phyloP scores from a whole-genome alignment of 2,113 vertebrate genomes.

The Ploceus nigricollis region DNA sequence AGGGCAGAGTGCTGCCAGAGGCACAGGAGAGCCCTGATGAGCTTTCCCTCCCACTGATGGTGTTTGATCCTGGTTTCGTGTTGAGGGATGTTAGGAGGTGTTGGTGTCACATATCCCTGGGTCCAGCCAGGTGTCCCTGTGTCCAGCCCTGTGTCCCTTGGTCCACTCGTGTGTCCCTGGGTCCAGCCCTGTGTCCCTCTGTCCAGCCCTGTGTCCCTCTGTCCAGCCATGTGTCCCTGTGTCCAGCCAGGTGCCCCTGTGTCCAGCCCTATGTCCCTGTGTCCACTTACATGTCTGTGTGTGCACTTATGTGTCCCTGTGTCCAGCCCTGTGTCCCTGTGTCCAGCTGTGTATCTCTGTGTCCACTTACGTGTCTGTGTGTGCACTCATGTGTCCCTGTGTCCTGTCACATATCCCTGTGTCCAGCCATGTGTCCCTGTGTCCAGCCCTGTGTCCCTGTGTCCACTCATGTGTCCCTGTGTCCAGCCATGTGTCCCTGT shows the following conservation, averaged over 20 bases:
- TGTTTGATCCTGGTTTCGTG: rapidly evolving
- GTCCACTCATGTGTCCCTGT: not conserved
- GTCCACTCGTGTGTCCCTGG: not conserved
- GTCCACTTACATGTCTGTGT: not conserved
- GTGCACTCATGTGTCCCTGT: not conserved
- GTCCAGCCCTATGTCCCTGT: rapidly evolving
- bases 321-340: not conserved
- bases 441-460: rapidly evolving
- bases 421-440: not conserved
- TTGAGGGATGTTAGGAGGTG: rapidly evolving
- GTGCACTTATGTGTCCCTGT: not conserved
- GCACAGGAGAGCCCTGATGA: not conserved
- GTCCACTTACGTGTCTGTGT: no score
- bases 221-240: not conserved
- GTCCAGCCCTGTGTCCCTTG: not conserved
- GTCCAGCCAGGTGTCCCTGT: not conserved
- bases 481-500: not conserved
- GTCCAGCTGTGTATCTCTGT: not conserved
- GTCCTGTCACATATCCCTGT: not conserved
- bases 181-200: not conserved
- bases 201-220: not conserved
- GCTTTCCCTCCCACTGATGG: rapidly evolving
- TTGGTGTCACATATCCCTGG: rapidly evolving
- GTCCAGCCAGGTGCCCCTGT: rapidly evolving
- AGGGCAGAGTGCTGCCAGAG: not conserved